A percentile compares a stretch with the other conserved stretches of the same genome.
phyloP scores from a whole-genome alignment of 2,113 vertebrate species.

The Haemorhous mexicanus region DNA sequence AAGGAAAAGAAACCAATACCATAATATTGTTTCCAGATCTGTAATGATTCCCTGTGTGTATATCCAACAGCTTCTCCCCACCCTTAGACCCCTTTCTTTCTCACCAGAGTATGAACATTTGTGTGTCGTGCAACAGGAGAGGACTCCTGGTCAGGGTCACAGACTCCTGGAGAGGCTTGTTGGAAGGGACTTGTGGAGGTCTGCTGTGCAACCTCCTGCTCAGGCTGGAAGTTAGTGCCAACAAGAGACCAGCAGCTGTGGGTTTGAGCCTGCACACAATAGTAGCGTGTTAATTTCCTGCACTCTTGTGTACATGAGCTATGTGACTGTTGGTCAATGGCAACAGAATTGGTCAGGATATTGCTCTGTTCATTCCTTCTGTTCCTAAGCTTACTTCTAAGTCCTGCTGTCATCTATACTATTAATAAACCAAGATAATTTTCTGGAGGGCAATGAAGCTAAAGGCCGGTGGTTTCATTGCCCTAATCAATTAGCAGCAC shows the following conservation, averaged over 20 bases:
- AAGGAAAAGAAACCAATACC: not conserved
- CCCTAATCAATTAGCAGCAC: not conserved
- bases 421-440: not conserved
- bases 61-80: not conserved
- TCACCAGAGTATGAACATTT: not conserved
- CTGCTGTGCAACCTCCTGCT: not conserved
- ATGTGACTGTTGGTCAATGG: not conserved
- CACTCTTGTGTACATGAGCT: rapidly evolving
- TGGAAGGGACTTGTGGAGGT: not conserved
- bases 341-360: not conserved
- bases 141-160: not conserved
- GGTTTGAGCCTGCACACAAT: not conserved
- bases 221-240: not conserved
- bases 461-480: not conserved
- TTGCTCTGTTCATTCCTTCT: not conserved
- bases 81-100: not conserved
- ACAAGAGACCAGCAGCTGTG: not conserved
- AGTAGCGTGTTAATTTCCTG: not conserved
- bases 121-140: not conserved
- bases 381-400: not conserved
- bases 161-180: not conserved
- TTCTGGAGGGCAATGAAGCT: not conserved
- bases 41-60: not conserved
- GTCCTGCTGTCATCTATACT: not conserved
- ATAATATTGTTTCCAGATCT: not conserved